Evolutionary conservation across 1,140 invertebrate genomes (phyloP).

Genomic region (Tetramorium parvispinum): DNA sequence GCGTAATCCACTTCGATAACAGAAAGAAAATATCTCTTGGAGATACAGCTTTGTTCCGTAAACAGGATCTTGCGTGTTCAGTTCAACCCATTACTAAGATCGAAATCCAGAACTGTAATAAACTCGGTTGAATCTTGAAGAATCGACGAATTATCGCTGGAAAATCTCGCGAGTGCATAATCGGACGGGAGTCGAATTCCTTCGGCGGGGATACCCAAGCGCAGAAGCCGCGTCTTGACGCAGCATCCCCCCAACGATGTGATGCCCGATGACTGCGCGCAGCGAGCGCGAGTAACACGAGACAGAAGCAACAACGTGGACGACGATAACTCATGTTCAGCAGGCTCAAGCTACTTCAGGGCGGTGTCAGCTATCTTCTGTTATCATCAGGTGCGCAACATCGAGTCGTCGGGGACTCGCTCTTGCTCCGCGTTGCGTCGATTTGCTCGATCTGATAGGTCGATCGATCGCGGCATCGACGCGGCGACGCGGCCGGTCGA

Average conservation of each 20-base stretch:
- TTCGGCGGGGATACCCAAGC: background rate
- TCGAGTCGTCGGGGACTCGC: background rate
- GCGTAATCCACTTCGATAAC: slow-evolving; percentile 2
- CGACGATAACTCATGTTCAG: slow-evolving; percentile 75
- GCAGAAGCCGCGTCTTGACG: background rate
- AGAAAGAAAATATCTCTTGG: background rate
- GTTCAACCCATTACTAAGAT: background rate
- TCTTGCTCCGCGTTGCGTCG: background rate
- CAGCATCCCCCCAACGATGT: background rate
- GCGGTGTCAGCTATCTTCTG: slow-evolving; percentile 79
- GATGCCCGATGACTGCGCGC: background rate
- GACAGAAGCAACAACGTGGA: slow-evolving; percentile 16
- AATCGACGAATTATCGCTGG: background rate
- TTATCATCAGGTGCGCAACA: slow-evolving; percentile 82
- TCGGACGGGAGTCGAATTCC: background rate
- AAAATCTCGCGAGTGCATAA: background rate
- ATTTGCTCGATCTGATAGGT: slow-evolving; percentile 7
- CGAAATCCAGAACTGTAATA: background rate
- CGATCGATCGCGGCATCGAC: slow-evolving; percentile 2
- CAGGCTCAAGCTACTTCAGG: slow-evolving; percentile 80
- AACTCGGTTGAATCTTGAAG: background rate
- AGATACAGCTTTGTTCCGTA: background rate
- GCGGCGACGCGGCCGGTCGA: background rate
- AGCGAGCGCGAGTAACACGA: slow-evolving; percentile 33
- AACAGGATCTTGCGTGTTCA: background rate